Percentiles rank a stretch among this genome's conserved stretches.
These are phyloP conservation scores for Forficula auricularia DNA, from an alignment of 1,140 invertebrate species.

Conservation along the genomic window DNA sequence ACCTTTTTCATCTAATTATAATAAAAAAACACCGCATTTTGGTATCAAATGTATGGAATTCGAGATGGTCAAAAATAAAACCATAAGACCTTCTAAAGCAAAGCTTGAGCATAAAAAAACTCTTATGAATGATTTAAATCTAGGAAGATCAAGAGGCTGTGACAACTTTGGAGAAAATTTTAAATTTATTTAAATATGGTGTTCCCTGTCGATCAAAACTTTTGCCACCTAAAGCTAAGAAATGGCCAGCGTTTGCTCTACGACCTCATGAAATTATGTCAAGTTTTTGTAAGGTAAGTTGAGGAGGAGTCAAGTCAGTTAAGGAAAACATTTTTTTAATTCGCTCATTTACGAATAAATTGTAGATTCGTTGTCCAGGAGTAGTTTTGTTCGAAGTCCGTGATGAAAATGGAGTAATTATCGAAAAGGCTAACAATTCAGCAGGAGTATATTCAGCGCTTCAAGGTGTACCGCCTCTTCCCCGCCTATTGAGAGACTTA, in stretches of 20 bases:
- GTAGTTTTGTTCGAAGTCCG: constrained; percentile 32
- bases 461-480: constrained; percentile 30
- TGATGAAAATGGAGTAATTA: constrained; percentile 29
- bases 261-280: constrained; percentile 38
- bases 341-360: too few species aligned
- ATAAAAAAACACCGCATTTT: too few species aligned
- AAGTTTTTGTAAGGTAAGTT: constrained; percentile 34
- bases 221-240: constrained; percentile 27
- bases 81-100: too few species aligned
- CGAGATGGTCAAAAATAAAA: too few species aligned
- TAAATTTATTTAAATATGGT: constrained; percentile 30
- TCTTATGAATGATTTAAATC: too few species aligned
- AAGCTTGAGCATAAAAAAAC: too few species aligned
- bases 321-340: too few species aligned
- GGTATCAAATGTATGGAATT: too few species aligned
- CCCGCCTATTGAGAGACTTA: constrained; percentile 24
- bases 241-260: constrained; percentile 23
- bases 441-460: constrained; percentile 35
- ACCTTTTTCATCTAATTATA: too few species aligned
- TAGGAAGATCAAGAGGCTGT: too few species aligned
- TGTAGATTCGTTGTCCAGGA: constrained; percentile 29
- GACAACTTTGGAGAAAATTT: too few species aligned
- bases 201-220: constrained; percentile 40
- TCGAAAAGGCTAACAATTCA: constrained; percentile 40
- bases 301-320: too few species aligned